These are phyloP conservation scores for Camponotus vicinus DNA, from an alignment of 1,140 invertebrate genomes.

Conservation along the genomic window DNA sequence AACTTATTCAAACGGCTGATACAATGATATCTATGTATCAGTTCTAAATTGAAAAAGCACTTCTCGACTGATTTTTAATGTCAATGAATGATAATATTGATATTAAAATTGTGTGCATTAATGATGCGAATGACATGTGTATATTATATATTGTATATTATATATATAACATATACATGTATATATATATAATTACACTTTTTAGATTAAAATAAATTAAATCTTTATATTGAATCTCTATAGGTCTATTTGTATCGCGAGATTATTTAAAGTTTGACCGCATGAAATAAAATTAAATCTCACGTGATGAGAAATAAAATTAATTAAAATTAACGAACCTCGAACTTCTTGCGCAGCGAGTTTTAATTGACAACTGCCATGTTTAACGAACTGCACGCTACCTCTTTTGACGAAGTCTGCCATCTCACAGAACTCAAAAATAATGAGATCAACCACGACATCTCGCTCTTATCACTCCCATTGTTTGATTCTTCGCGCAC, in stretches of 20 bases:
- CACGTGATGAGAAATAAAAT: not conserved
- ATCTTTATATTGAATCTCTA: not conserved
- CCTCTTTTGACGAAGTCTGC: slow-evolving; percentile 82
- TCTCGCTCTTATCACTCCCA: slow-evolving; percentile 71
- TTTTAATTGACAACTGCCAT: slow-evolving; percentile 86
- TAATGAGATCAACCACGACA: slow-evolving; percentile 65
- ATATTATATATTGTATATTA: too few species aligned
- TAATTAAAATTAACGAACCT: slow-evolving; percentile 79
- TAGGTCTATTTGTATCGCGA: not conserved
- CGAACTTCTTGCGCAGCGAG: slow-evolving; percentile 86
- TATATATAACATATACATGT: too few species aligned
- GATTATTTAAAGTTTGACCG: not conserved
- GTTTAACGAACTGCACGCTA: slow-evolving; percentile 83
- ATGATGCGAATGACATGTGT: not conserved
- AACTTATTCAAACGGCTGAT: slow-evolving; percentile 58
- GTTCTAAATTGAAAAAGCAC: slow-evolving; percentile 34
- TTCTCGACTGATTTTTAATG: not conserved
- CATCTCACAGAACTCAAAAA: slow-evolving; percentile 79
- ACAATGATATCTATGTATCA: slow-evolving; percentile 33
- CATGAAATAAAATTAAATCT: not conserved
- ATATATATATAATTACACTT: not conserved
- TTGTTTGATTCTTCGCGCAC: slow-evolving; percentile 68
- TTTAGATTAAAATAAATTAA: slow-evolving; percentile 8
- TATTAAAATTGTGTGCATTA: not conserved
- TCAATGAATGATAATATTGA: not conserved